Base-by-base conservation (phyloP, 64 coral and sea anemone species). In the Porites lutea region DNA sequence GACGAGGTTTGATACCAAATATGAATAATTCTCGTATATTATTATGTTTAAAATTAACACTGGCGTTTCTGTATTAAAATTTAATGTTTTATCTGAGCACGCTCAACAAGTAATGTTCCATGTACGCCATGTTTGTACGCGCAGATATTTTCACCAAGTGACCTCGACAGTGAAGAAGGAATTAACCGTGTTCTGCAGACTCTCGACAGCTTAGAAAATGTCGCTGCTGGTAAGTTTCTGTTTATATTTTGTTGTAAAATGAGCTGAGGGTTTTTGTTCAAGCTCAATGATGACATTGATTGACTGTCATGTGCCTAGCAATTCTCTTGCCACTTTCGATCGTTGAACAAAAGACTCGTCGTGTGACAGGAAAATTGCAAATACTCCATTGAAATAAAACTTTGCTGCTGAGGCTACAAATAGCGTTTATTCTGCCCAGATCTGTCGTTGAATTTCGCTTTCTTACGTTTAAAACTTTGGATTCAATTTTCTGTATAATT, bases 1-100 rank as follows among this genome's bases (percentile, higher is more conserved):
- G 82, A 93, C 74, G 82, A 93, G 91, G 91, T 93, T 66, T 93
- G 91, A 68, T 76, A 65, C 65, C 71, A 53, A 85, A 70, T 4
- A 60, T 74, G 71, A 77, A 74, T 81, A 77, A 82, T 92, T 92
- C 73, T 61, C 82, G 63, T 60, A 60, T 49, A 85, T 92, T 86
- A 92, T 92, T 57, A 68, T 86, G 76, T 92, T 74, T 92, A 76
- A 71, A 85, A 74, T 86, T 74, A 92, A 92, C 90, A 92, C 66
- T 50, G 72, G 44, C 74, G 82, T 57, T 91, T 5, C 74, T 48
- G 55, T 61, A 93, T 93, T 86, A 93, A 93, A 87, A 78, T 93
- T 93, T 93, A 82, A 93, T 93, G 82, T 74, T 12, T 19, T 50
- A 83, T 91, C 81, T 87, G 91, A 93, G 91, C 91, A 87, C 61